Base-by-base conservation (phyloP, 2,888 invertebrate genomes). In the Lacanobia oleracea region DNA sequence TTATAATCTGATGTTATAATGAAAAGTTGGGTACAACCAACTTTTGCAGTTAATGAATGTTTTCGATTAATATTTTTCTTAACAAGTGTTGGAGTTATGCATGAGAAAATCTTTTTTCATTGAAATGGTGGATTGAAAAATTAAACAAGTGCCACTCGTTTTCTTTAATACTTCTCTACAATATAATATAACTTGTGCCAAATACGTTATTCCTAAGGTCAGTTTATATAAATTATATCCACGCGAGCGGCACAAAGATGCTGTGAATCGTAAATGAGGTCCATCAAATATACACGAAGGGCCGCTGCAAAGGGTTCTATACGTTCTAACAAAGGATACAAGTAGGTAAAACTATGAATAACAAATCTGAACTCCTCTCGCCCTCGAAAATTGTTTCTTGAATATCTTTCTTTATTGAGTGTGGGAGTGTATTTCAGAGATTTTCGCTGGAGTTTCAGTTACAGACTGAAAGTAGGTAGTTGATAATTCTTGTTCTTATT, bases 221-320 rank as follows among this genome's bases (percentile, higher is more conserved):
- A 59, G 27, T 51, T 18, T 21, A 18, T 80, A 21, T 59, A 67
- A 74, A 81, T 70, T 51, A 67, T 59, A 68, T 61, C 50, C 48
- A 66, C 62, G 48, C 72, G 53, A 68, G 21, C 23, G 40, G 43
- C 37, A 67, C 53, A 78, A 27, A 78, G 67, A 53, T 54, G 50
- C 67, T 67, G 71, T 78, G 73, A 80, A 80, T 82, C 40, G 14
- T 64, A 69, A 60, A 69, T 72, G 48, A 43, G 45, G 40, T 50
- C 59, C 63, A 82, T 82, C 73, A 79, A 82, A 82, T 79, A 80
- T 72, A 79, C 68, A 67, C 33, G 27, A 12, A 54, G 62, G 61
- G 67, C 27, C 40, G 69, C 70, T 62, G 64, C 67, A 53, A 67
- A 82, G 66, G 72, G 66, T 18, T 37, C 51, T 18, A 37, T 21